phyloP scores from a whole-genome alignment of 2,113 vertebrate species.

The Peromyscus californicus region DNA sequence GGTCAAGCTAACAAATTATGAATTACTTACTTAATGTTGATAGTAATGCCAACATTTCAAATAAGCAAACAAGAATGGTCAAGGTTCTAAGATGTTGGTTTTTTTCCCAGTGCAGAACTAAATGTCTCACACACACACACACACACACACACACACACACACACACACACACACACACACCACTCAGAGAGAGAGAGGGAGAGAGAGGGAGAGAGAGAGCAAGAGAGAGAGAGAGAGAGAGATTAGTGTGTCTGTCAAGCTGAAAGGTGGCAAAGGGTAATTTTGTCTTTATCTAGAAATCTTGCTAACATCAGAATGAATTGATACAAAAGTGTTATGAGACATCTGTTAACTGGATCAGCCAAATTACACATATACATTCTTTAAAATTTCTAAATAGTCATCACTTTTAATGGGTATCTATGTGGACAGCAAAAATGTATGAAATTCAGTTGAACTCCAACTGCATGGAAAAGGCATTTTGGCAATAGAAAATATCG shows the following conservation, averaged over 20 bases:
- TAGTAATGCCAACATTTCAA: slow-evolving; percentile 29
- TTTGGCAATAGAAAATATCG: slow-evolving; percentile 74
- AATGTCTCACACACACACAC: neutral
- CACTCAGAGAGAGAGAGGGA: neutral
- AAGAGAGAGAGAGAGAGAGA: neutral
- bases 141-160: neutral
- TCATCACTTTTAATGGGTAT: slow-evolving; percentile 69
- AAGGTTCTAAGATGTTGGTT: slow-evolving; percentile 38
- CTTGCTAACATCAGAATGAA: slow-evolving; percentile 66
- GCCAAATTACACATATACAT: slow-evolving; percentile 54
- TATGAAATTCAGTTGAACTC: slow-evolving; percentile 70
- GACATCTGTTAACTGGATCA: slow-evolving; percentile 62
- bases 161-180: too few species aligned
- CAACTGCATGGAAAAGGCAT: slow-evolving; percentile 65
- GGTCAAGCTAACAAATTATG: slow-evolving; percentile 62
- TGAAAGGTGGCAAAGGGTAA: slow-evolving; percentile 58
- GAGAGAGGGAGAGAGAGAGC: neutral
- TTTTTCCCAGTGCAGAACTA: slow-evolving; percentile 68
- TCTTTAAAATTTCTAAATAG: slow-evolving; percentile 72
- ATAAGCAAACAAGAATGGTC: neutral
- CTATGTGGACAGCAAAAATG: slow-evolving; percentile 75
- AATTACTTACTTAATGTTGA: slow-evolving; percentile 63
- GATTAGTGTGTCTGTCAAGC: slow-evolving; percentile 16
- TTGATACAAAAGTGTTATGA: slow-evolving; percentile 67
- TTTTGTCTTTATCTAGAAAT: slow-evolving; percentile 69